These are phyloP conservation scores for Neolamprologus brichardi DNA, from an alignment of 2,113 vertebrate species.

Conservation along the genomic window DNA sequence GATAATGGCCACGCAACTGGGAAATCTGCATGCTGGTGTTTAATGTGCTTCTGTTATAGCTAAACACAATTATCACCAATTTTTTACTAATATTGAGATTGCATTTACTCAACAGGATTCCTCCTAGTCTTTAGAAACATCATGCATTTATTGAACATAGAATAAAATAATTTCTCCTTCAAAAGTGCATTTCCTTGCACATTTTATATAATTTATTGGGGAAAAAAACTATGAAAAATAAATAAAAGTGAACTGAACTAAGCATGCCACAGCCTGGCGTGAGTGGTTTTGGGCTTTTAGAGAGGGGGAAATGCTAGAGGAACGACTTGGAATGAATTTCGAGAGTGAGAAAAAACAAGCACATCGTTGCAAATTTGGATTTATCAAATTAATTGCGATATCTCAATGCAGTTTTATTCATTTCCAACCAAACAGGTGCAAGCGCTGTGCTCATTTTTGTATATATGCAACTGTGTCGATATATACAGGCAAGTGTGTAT, in stretches of 20 bases:
- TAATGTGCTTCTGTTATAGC: not conserved
- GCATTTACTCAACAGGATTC: not conserved
- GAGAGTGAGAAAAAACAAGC: not conserved
- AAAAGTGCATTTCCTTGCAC: not conserved
- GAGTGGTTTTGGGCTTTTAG: not conserved
- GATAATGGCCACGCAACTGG: not conserved
- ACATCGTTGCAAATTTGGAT: not conserved
- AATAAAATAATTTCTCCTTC: not conserved
- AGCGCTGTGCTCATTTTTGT: not conserved
- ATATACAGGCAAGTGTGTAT: not conserved
- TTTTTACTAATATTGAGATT: not conserved
- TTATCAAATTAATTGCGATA: not conserved
- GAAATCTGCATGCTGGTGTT: not conserved
- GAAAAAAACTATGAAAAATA: not conserved
- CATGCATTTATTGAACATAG: not conserved
- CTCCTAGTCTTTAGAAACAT: not conserved
- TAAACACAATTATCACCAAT: not conserved
- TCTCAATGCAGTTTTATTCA: not conserved
- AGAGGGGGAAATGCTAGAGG: not conserved
- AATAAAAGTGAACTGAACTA: not conserved
- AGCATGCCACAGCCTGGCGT: not conserved
- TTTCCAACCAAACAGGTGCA: not conserved
- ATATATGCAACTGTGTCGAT: not conserved
- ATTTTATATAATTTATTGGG: not conserved
- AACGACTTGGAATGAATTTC: not conserved